These are phyloP conservation scores for Yoshiicerus persimilis DNA, from an alignment of 1,140 invertebrate species.

Conservation along the genomic window DNA sequence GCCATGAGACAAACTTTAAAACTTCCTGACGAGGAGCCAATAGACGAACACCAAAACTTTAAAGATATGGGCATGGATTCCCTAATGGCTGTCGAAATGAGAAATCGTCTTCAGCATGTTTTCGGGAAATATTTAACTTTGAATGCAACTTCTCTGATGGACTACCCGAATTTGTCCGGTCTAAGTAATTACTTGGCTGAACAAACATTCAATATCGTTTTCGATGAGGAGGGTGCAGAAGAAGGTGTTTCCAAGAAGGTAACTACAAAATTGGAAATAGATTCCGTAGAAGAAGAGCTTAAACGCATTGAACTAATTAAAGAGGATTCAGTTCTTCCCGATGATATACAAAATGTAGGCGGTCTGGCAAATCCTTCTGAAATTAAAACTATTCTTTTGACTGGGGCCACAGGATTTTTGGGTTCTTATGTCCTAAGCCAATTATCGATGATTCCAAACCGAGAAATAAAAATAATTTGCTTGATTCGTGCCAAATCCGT, in stretches of 20 bases:
- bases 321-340: not conserved
- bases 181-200: not conserved
- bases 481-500: not conserved
- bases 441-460: not conserved
- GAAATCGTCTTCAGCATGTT: not conserved
- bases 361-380: not conserved
- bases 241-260: not conserved
- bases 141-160: not conserved
- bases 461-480: not conserved
- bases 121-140: not conserved
- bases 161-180: not conserved
- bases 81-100: not conserved
- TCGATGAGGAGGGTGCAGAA: not conserved
- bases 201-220: not conserved
- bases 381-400: not conserved
- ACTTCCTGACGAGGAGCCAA: not conserved
- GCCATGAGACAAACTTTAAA: not conserved
- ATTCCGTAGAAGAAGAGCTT: not conserved
- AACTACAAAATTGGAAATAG: not conserved
- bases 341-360: not conserved
- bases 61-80: slow-evolving; percentile 20
- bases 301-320: not conserved
- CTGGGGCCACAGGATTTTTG: not conserved
- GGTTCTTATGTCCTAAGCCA: not conserved
- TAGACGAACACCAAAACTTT: not conserved